Evolutionary conservation across 2,888 invertebrate genomes (phyloP), one percentile per base, ranked within the genome.

Genomic region (Lepidochitona cinerea): DNA sequence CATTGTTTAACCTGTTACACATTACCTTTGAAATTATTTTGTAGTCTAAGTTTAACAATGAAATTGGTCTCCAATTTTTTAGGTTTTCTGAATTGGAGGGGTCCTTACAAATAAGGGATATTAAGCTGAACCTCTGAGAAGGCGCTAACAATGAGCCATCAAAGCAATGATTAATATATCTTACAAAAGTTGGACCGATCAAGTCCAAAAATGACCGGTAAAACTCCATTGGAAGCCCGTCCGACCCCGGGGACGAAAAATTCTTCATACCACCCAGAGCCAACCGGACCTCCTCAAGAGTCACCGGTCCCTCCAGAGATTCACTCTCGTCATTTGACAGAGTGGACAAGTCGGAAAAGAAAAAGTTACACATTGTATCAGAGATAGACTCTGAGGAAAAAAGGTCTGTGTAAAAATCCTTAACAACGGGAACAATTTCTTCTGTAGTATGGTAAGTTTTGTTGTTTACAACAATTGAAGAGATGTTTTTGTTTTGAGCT

Each of bases 41-140:
- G 18, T 79, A 73, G 68, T 83, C 81, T 18, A 78, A 52, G 75
- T 82, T 79, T 33, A 81, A 65, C 1, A 81, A 65, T 12, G 79
- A 79, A 37, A 82, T 81, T 6, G 81, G 83, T 33, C 81, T 53
- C 65, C 77, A 81, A 68, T 75, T 75, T 71, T 80, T 79, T 65
- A 82, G 65, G 71, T 75, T n/a, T 9, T 70, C 37, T 18, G 71
- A 36, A 33, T 77, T 67, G 41, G 52, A 33, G 35, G 35, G 41
- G 67, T 82, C 79, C 75, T 81, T 81, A 70, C 76, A 78, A 49
- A 83, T 52, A 52, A 78, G 70, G 41, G 77, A 75, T n/a, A 71
- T 71, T 14, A 29, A 59, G 5, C 29, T 23, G 7, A 36, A 37
- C 37, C 9, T 9, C 41, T 71, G 71, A 2, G 71, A 59, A 12